Base-by-base conservation (phyloP, 2,888 invertebrate species). In the Zeuzera pyrina region DNA sequence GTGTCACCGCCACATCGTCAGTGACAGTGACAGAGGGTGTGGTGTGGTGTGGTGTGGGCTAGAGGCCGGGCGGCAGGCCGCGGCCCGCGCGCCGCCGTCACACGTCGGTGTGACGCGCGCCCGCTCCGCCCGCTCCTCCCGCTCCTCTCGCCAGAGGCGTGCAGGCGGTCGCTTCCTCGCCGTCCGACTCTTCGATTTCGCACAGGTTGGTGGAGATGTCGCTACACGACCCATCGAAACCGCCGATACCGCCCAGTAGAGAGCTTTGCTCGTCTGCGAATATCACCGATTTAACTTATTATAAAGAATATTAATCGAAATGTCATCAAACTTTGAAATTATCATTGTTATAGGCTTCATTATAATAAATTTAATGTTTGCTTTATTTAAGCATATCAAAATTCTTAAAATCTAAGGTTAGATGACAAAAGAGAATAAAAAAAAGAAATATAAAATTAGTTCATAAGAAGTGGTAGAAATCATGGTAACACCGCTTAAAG, bases 151-250 rank as follows among this genome's bases (percentile, higher is more conserved):
- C n/a, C n/a, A n/a, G n/a, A n/a, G n/a, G n/a, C n/a, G n/a, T n/a
- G n/a, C n/a, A n/a, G 38, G 43, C 59, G 31, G 63, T 61, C 54
- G 69, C 64, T 39, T 73, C 71, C 70, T 92, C 92, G 55, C 87
- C 89, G 65, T 93, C 93, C 27, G 92, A 92, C 73, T 93, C 93
- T 74, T 95, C 95, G 58, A 97, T 94, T 85, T 96, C 96, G 85
- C 96, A 96, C 43, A 96, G 86, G 66, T 91, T 90, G 31, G 92
- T 90, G 31, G 95, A 95, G 49, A 94, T 85, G 76, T 94, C 94
- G 74, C 95, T 94, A 68, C 91, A 90, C 51, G 94, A 94, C 41
- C 72, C 83, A 41, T 52, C 52, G 25, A 51, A 62, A 39, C 45
- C 81, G 41, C 52, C 52, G 39, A 45, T 57, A 33, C 88, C 89